These are phyloP conservation scores for Bovichtus variegatus DNA, from an alignment of 2,797 vertebrate species.

Conservation along the genomic window DNA sequence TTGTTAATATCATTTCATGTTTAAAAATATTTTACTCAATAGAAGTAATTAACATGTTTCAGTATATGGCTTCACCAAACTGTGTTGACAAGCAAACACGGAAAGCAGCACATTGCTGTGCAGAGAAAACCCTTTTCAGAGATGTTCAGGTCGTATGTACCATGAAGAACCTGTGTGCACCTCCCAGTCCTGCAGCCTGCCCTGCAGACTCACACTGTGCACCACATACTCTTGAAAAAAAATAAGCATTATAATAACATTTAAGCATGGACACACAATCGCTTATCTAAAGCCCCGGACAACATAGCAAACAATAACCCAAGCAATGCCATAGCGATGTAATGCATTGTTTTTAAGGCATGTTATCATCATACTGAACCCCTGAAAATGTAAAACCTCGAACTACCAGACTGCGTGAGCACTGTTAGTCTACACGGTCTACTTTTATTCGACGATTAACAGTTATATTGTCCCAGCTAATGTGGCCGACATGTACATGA, in stretches of 20 bases:
- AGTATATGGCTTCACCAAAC: background rate
- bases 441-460: background rate
- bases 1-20: background rate
- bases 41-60: background rate
- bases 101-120: background rate
- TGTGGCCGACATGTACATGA: constrained; percentile 10
- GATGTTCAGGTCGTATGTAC: background rate
- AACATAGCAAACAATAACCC: background rate
- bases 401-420: background rate
- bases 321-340: background rate
- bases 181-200: background rate
- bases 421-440: background rate
- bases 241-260: background rate
- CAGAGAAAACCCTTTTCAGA: background rate
- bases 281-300: background rate
- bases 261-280: rapidly evolving
- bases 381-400: background rate
- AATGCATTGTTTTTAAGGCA: background rate
- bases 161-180: background rate
- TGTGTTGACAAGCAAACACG: background rate
- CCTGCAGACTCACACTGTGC: background rate
- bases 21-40: background rate
- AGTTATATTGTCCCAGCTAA: background rate
- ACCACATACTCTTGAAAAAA: background rate
- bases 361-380: background rate